phyloP scores from a whole-genome alignment of 2,797 vertebrate genomes.

The Chelonia mydas region DNA sequence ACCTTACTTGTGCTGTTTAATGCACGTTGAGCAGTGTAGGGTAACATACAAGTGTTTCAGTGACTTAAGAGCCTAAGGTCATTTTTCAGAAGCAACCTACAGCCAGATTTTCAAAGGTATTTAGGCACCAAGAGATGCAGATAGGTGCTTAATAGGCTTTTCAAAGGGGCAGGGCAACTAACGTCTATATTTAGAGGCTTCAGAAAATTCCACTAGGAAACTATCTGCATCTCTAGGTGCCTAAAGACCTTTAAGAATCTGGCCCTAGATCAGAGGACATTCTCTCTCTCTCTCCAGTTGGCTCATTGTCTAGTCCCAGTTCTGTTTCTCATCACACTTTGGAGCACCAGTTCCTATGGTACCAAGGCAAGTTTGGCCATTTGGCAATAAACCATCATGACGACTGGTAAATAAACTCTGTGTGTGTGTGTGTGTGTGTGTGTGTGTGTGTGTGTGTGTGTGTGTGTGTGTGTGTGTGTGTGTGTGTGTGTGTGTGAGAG shows the following conservation, averaged over 20 bases:
- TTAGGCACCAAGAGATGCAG: not conserved
- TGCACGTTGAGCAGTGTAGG: not conserved
- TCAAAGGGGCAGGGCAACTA: not conserved
- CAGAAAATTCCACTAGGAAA: not conserved
- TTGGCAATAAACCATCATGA: not conserved
- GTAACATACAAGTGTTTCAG: not conserved
- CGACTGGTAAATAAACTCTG: not conserved
- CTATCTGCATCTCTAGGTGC: not conserved
- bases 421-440: not conserved
- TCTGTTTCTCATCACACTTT: not conserved
- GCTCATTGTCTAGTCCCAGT: not conserved
- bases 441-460: too few species aligned
- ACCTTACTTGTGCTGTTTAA: not conserved
- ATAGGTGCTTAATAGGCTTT: fast-evolving
- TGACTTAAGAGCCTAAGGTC: not conserved
- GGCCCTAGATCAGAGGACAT: not conserved
- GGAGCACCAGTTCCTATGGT: not conserved
- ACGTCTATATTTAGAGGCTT: fast-evolving
- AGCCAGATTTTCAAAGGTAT: not conserved
- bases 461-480: too few species aligned
- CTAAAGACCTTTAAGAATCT: not conserved
- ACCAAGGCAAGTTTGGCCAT: not conserved
- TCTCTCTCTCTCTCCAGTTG: not conserved
- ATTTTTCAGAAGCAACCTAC: not conserved
- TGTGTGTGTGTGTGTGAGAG: not conserved